Evolutionary conservation across 2,113 vertebrate genomes (phyloP).

Genomic region (Xiphophorus maculatus): DNA sequence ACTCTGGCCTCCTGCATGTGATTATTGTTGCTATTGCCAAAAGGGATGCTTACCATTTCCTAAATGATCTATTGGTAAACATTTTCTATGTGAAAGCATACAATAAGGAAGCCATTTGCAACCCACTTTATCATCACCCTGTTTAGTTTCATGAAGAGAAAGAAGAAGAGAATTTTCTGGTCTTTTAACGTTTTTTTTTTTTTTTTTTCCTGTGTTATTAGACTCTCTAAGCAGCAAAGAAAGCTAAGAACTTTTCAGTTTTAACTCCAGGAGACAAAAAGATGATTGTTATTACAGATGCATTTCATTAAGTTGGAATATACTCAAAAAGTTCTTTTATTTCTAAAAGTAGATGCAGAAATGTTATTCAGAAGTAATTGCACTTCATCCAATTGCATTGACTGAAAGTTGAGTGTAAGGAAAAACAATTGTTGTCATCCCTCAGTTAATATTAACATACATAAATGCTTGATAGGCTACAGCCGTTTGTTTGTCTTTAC

Average conservation of each 20-base stretch:
- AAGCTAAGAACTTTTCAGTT: background rate
- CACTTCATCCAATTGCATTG: too few relatives aligned
- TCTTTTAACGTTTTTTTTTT: constrained; percentile 8
- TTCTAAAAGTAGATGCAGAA: too few relatives aligned
- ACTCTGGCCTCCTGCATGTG: constrained; percentile 31
- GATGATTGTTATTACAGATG: too few relatives aligned
- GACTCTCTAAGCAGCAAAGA: background rate
- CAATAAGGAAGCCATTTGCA: constrained; percentile 17
- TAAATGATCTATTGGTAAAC: constrained; percentile 45
- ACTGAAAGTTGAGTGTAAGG: too few relatives aligned
- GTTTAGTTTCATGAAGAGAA: constrained; percentile 13
- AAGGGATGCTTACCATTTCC: constrained; percentile 20
- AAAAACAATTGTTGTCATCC: too few relatives aligned
- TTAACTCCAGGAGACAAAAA: background rate
- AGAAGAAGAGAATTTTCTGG: background rate
- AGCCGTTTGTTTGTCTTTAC: too few relatives aligned
- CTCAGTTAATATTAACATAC: too few relatives aligned
- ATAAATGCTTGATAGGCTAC: too few relatives aligned
- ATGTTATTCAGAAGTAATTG: too few relatives aligned
- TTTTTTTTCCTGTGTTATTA: background rate
- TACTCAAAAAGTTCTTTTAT: too few relatives aligned
- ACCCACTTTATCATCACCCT: constrained; percentile 10
- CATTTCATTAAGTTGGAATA: too few relatives aligned
- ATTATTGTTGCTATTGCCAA: constrained; percentile 40
- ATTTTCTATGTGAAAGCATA: constrained; percentile 50